Percentiles rank a stretch among this genome's conserved stretches.
Evolutionary conservation across 2,888 invertebrate genomes (phyloP).

Genomic region (Caenorhabditis sp.): DNA sequence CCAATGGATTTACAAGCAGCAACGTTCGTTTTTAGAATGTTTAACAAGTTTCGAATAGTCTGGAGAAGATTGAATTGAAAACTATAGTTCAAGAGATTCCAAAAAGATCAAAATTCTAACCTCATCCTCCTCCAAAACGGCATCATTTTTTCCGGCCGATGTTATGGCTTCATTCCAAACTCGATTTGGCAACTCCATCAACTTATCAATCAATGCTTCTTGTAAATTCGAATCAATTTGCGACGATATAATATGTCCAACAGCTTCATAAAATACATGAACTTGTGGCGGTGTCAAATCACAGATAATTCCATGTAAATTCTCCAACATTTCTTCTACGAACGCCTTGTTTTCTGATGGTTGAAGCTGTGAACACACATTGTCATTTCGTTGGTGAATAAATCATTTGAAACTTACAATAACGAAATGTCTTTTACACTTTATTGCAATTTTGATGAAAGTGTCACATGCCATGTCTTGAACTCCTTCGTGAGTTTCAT

Average conservation of each 20-base stretch:
- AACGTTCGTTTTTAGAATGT: constrained; percentile 97
- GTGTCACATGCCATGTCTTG: constrained; percentile 99
- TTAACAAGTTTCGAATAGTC: constrained; percentile 93
- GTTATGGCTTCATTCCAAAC: constrained; percentile 98
- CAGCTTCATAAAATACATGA: constrained; percentile 98
- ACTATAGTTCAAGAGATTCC: background rate
- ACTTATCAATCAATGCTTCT: constrained; percentile 92
- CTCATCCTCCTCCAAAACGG: constrained; percentile 75
- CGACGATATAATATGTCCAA: constrained; percentile 97
- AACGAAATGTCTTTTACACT: constrained; percentile 96
- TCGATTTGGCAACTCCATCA: constrained; percentile 96
- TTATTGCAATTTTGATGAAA: constrained; percentile 98
- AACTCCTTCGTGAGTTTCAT: constrained; percentile 99
- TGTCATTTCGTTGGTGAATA: too few species aligned
- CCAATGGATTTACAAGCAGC: constrained; percentile 97
- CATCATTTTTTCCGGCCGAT: constrained; percentile 78
- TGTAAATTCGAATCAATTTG: constrained; percentile 78
- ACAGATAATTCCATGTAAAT: constrained; percentile 96
- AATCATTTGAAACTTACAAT: constrained; percentile 74
- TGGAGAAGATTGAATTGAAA: constrained; percentile 70
- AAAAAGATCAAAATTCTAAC: constrained; percentile 68
- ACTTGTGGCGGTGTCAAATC: constrained; percentile 96
- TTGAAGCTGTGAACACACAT: constrained; percentile 78
- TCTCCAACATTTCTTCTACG: constrained; percentile 95
- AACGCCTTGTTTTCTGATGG: constrained; percentile 95